A percentile compares a stretch with the other conserved stretches of the same genome.
phyloP scores from a whole-genome alignment of 2,888 invertebrate genomes.

The Ophion obscuratus region DNA sequence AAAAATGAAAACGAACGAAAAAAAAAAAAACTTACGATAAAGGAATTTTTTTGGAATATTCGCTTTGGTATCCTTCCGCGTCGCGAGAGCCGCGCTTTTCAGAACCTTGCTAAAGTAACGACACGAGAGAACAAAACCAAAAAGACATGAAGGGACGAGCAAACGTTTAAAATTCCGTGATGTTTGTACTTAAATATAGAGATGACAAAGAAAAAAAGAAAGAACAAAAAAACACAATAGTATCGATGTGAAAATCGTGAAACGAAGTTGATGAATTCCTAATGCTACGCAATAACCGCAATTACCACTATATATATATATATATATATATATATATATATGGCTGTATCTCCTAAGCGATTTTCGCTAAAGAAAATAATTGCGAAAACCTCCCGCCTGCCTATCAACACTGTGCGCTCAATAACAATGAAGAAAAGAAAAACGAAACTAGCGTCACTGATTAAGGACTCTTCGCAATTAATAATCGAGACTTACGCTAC shows the following conservation, averaged over 20 bases:
- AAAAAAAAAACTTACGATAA: conserved; percentile 18
- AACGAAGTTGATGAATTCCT: conserved; percentile 38
- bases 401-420: conserved; percentile 42
- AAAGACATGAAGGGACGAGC: neutral
- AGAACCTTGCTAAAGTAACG: conserved; percentile 9
- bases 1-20: conserved; percentile 15
- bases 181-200: conserved; percentile 30
- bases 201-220: neutral
- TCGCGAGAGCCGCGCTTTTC: conserved; percentile 22
- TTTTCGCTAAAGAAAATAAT: conserved; percentile 1
- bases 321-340: neutral
- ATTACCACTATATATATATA: neutral
- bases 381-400: conserved; percentile 27
- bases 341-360: conserved; percentile 17
- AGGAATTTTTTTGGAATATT: conserved; percentile 25
- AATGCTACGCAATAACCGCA: conserved; percentile 39
- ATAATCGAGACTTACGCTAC: conserved; percentile 33
- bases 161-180: neutral
- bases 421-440: conserved; percentile 4
- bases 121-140: conserved; percentile 4
- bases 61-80: conserved; percentile 34
- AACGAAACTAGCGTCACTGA: neutral
- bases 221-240: neutral
- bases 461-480: conserved; percentile 25
- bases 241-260: conserved; percentile 10